Base-by-base conservation (phyloP, 2,797 vertebrate species). In the Clarias laeviceps region DNA sequence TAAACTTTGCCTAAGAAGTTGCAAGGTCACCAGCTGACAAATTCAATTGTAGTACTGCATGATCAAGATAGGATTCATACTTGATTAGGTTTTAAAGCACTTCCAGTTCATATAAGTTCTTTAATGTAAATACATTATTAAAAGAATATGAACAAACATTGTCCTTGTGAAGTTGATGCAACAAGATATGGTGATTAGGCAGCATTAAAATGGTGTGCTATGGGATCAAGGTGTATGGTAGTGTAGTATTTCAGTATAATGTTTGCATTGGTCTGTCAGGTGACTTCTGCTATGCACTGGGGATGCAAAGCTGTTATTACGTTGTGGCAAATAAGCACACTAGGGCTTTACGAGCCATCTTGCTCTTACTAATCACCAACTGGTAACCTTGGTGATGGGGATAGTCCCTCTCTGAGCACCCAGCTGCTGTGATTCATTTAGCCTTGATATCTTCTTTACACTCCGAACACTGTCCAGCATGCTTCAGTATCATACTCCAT, bases 291-390 rank as follows among this genome's bases (percentile, higher is more conserved):
- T 64, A 32, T 40, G 61, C 61, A 82, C 34, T 20, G 24, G 65
- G n/a, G 32, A 84, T 82, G 45, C 0, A n/a, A 69, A 12, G 72
- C 80, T 91, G 83, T 83, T 2, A 84, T 93, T 82, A 45, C 56
- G 92, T 93, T 91, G 92, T 94, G 87, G 92, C 92, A 94, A 89
- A 93, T 68, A 74, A 65, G 69, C 56, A 79, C 37, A 56, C 73
- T 72, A 59, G 65, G 40, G 81, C 56, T 40, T 72, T 70, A n/a
- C 18, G 40, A 79, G 73, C 22, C 20, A 18, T 82, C 3, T 20
- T 70, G 57, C 45, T 27, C 40, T 68, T 32, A 72, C 27, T 45
- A 84, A 18, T 82, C 80, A 79, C 54, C 37, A 86, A 54, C 50
- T 12, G 12, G 56, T 81, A 84, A 70, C 82, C 45, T 70, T 85